Conservation (phyloP, 2,888 invertebrate species). For the Congeria kusceri region DNA sequence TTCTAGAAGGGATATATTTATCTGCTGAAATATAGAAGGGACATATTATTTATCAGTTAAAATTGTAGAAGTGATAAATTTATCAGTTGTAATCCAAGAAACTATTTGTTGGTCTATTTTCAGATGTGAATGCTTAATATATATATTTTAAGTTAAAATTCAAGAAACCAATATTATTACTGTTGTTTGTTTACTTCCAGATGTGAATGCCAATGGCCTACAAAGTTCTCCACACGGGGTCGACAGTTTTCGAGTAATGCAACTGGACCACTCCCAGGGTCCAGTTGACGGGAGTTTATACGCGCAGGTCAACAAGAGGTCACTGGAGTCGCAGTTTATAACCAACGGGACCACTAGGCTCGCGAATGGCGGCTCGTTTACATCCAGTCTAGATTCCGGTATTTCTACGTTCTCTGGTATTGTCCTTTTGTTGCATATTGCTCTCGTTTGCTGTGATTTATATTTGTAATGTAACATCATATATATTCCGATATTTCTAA, state of each 20-base stretch:
- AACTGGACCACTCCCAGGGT: slow-evolving; percentile 70
- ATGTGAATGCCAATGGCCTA: slow-evolving; percentile 74
- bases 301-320: slow-evolving; percentile 88
- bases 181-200: slow-evolving; percentile 61
- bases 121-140: slow-evolving; percentile 76
- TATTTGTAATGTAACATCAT: no score
- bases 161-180: no score
- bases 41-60: no score
- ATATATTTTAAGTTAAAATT: no score
- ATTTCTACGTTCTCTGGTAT: slow-evolving; percentile 86
- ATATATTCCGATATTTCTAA: no score
- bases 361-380: slow-evolving; percentile 86
- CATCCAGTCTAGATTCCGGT: slow-evolving; percentile 96
- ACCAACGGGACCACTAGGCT: slow-evolving; percentile 73
- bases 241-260: slow-evolving; percentile 62
- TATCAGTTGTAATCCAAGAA: no score
- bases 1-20: no score
- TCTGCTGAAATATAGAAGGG: no score
- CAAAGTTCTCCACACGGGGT: slow-evolving; percentile 58
- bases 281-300: slow-evolving; percentile 96
- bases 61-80: no score
- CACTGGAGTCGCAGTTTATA: slow-evolving; percentile 62
- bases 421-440: slow-evolving; percentile 60
- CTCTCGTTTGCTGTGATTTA: slow-evolving; percentile 24
- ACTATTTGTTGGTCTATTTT: slow-evolving; percentile 34